Percentiles rank a stretch among this genome's conserved stretches.
Conservation (phyloP, 2,888 invertebrate genomes). For the Philereme vetulata region DNA sequence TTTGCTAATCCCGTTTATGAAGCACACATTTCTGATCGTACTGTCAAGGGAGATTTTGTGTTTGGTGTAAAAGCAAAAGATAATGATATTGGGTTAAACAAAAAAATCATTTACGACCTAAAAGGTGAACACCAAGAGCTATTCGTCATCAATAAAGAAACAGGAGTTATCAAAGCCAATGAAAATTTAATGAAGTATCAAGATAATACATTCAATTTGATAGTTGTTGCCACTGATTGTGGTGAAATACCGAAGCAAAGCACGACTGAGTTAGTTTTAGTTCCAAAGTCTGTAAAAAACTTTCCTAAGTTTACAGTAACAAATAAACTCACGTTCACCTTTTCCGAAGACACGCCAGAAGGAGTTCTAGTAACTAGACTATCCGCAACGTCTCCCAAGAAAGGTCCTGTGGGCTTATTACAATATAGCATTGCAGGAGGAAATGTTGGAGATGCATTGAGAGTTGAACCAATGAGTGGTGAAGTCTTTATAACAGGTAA, state of each 20-base stretch:
- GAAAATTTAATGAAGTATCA: slow-evolving; percentile 84
- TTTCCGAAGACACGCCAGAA: slow-evolving; percentile 91
- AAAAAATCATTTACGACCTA: slow-evolving; percentile 90
- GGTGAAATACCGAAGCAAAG: slow-evolving; percentile 88
- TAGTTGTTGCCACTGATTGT: slow-evolving; percentile 92
- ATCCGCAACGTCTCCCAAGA: slow-evolving; percentile 91
- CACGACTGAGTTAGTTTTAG: slow-evolving; percentile 89
- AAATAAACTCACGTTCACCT: slow-evolving; percentile 88
- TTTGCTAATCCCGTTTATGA: slow-evolving; percentile 90
- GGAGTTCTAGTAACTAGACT: slow-evolving; percentile 90
- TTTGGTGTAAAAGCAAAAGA: slow-evolving; percentile 95
- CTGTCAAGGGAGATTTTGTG: slow-evolving; percentile 92
- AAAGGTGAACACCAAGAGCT: slow-evolving; percentile 90
- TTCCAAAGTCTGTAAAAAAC: slow-evolving; percentile 88
- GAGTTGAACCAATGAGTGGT: slow-evolving; percentile 90
- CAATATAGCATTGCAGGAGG: slow-evolving; percentile 96
- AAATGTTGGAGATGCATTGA: slow-evolving; percentile 93
- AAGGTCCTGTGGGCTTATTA: slow-evolving; percentile 87
- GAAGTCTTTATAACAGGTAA: slow-evolving; percentile 90
- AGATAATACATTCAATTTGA: slow-evolving; percentile 86
- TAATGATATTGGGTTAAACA: slow-evolving; percentile 91
- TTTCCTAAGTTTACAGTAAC: slow-evolving; percentile 91
- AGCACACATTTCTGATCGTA: slow-evolving; percentile 92
- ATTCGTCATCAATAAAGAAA: slow-evolving; percentile 91
- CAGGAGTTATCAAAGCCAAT: slow-evolving; percentile 93